Evolutionary conservation across 1,140 invertebrate genomes (phyloP), one percentile per base, ranked within the genome.

Genomic region (Caenorhabditis tropicalis): DNA sequence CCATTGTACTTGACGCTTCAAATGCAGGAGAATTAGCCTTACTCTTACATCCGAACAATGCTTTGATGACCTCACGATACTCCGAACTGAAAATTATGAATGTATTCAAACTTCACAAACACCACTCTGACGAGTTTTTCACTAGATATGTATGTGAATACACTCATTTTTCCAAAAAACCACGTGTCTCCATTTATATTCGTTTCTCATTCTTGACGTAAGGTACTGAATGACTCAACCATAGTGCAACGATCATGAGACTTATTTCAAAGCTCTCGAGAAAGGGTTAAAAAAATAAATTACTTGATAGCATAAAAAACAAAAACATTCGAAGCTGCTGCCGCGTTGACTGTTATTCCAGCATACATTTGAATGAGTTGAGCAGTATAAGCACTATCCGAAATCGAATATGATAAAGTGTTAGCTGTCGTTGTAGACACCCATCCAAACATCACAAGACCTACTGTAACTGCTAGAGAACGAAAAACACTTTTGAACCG

Each of bases 231-330:
- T n/a, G 53, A 56, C 53, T 27, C 53, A 56, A 29, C 24, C 53
- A 27, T 43, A 43, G 10, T 19, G n/a, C 15, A 19, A n/a, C 53
- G 21, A 12, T 9, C 21, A 27, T 27, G 19, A 12, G 21, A 43
- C 12, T n/a, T n/a, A n/a, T n/a, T n/a, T n/a, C n/a, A 43, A 43
- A 43, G 5, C 39, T 5, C 39, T 43, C 5, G 39, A 43, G 39
- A 5, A 43, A 6, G 12, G 5, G 12, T 43, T 5, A 43, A n/a
- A n/a, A n/a, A n/a, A n/a, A n/a, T n/a, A n/a, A n/a, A n/a, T n/a
- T n/a, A 82, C 82, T 82, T 82, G 39, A 53, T 70, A 16, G 33
- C 46, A 60, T 82, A 82, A 46, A 82, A 82, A 27, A 82, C 82
- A 15, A 82, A 82, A 36, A 74, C 46, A 33, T 82, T 82, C 10